These are phyloP conservation scores for Drosophila aff. DNA, from an alignment of 1,140 invertebrate species.

Conservation along the genomic window DNA sequence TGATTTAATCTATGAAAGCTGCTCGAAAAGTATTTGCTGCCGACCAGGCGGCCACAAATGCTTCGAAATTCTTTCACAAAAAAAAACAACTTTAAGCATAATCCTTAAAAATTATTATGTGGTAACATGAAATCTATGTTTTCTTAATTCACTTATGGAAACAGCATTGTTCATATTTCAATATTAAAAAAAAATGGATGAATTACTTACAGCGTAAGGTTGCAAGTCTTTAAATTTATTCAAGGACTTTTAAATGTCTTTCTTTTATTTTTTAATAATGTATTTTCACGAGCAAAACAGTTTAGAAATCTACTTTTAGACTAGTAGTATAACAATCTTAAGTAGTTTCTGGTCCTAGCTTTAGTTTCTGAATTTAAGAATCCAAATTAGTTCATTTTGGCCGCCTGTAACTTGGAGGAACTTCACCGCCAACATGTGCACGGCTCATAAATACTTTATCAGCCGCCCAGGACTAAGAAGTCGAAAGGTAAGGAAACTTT, in stretches of 20 bases:
- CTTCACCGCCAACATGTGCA: constrained; percentile 41
- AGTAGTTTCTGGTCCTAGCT: neutral
- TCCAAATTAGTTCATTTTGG: constrained; percentile 13
- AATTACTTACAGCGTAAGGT: too few relatives aligned
- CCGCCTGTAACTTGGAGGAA: constrained; percentile 2
- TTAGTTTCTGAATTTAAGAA: constrained; percentile 2
- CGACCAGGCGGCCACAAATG: neutral
- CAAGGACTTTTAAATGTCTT: too few relatives aligned
- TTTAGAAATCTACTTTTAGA: neutral
- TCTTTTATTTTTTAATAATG: neutral
- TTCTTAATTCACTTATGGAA: too few relatives aligned
- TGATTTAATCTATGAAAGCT: neutral
- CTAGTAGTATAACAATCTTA: neutral
- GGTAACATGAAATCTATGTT: too few relatives aligned
- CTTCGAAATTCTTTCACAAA: too few relatives aligned
- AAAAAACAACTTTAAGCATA: too few relatives aligned
- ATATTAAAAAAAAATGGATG: too few relatives aligned
- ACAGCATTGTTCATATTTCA: too few relatives aligned
- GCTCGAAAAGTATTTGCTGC: neutral
- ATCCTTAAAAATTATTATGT: too few relatives aligned
- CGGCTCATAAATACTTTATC: constrained; percentile 78
- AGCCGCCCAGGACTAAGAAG: constrained; percentile 59
- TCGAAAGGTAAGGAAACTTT: constrained; percentile 68
- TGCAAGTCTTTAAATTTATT: too few relatives aligned
- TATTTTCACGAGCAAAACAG: neutral